Conservation (phyloP, 2,797 vertebrate genomes). For the Bradypodion ventrale region DNA sequence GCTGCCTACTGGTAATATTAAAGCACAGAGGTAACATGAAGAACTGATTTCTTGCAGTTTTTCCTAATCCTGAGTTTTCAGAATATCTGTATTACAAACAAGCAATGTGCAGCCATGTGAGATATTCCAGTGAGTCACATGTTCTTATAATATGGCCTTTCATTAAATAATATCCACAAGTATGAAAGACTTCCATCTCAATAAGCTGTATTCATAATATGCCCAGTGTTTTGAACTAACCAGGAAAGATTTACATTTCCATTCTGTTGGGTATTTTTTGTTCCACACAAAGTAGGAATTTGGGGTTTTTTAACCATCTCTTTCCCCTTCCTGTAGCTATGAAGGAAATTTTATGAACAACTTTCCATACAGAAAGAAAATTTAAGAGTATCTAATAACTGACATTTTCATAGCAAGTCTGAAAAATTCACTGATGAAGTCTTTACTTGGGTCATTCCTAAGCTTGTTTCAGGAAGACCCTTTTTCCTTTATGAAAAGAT, state of each 20-base stretch:
- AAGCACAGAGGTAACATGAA: slow-evolving; percentile 43
- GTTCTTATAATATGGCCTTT: slow-evolving; percentile 68
- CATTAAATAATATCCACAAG: slow-evolving; percentile 69
- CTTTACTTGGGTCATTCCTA: background rate
- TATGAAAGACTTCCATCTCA: slow-evolving; percentile 70
- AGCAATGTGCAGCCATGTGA: slow-evolving; percentile 60
- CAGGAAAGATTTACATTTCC: slow-evolving; percentile 74
- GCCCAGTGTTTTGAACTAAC: slow-evolving; percentile 62
- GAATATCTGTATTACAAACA: slow-evolving; percentile 68
- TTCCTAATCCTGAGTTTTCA: slow-evolving; percentile 66
- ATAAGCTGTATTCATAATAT: slow-evolving; percentile 66
- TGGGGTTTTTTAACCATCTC: slow-evolving; percentile 48
- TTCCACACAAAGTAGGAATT: slow-evolving; percentile 62
- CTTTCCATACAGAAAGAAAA: slow-evolving; percentile 50
- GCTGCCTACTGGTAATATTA: slow-evolving; percentile 28
- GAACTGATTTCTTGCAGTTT: slow-evolving; percentile 58
- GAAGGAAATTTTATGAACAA: slow-evolving; percentile 63
- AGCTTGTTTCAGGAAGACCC: slow-evolving; percentile 35
- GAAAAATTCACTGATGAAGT: background rate
- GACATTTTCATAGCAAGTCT: slow-evolving; percentile 4
- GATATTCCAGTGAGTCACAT: slow-evolving; percentile 67
- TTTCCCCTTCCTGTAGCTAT: slow-evolving; percentile 29
- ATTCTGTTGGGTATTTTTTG: slow-evolving; percentile 69
- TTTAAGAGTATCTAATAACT: slow-evolving; percentile 35
- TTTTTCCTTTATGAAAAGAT: slow-evolving; percentile 2